phyloP scores from a whole-genome alignment of 2,797 vertebrate species.

The Anabas testudineus region DNA sequence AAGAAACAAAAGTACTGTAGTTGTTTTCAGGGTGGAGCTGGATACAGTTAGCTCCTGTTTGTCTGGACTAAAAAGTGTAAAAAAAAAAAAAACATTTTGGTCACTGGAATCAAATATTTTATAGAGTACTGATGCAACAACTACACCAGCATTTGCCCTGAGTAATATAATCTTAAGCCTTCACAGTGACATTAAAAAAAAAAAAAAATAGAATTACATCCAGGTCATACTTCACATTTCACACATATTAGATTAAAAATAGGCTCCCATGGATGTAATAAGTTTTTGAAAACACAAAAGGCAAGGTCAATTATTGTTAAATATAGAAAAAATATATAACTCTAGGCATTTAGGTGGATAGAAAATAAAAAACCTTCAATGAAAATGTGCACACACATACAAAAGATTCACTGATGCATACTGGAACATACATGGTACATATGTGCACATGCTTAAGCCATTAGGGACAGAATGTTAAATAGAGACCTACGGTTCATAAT shows the following conservation, averaged over 20 bases:
- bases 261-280: not conserved
- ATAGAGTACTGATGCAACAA: constrained; percentile 34
- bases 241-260: not conserved
- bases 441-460: too few relatives aligned
- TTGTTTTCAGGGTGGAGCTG: constrained; percentile 55
- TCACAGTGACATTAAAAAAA: constrained; percentile 50
- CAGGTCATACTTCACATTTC: not conserved
- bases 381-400: too few relatives aligned
- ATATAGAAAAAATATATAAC: not conserved
- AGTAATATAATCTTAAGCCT: constrained; percentile 74
- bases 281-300: not conserved
- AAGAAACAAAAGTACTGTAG: constrained; percentile 65
- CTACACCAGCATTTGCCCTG: constrained; percentile 33
- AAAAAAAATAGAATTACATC: too few relatives aligned
- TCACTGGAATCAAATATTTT: constrained; percentile 68
- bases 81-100: constrained; percentile 66
- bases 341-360: too few relatives aligned
- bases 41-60: constrained; percentile 55
- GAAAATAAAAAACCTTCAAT: too few relatives aligned
- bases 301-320: not conserved
- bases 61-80: constrained; percentile 63
- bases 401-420: too few relatives aligned
- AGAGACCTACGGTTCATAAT: too few relatives aligned
- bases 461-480: too few relatives aligned
- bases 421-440: too few relatives aligned